A percentile compares a stretch with the other conserved stretches of the same genome.
Evolutionary conservation across 1,140 invertebrate species (phyloP).

Genomic region (Ceratosolen fusciceps): DNA sequence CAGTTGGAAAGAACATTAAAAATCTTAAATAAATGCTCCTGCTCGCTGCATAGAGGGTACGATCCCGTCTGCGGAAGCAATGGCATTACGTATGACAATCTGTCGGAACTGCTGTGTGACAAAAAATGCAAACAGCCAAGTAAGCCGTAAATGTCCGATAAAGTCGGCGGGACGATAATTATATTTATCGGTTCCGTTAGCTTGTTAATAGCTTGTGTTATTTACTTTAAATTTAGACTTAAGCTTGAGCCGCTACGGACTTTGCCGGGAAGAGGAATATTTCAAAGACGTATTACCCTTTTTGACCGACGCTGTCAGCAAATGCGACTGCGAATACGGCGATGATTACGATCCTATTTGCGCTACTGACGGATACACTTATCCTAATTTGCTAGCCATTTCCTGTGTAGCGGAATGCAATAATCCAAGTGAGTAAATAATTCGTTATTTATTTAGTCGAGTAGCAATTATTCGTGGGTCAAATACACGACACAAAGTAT

Average conservation of each 20-base stretch:
- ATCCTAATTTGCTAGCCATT: conserved; percentile 15
- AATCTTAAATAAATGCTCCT: conserved; percentile 28
- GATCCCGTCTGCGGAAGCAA: conserved; percentile 57
- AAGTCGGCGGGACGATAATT: no score
- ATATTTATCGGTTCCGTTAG: no score
- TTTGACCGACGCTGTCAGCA: neutral
- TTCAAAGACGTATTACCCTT: conserved; percentile 16
- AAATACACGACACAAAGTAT: no score
- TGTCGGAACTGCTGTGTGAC: conserved; percentile 51
- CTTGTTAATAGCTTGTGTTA: neutral
- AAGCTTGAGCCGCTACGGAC: neutral
- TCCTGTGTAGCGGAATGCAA: conserved; percentile 13
- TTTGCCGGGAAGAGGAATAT: conserved; percentile 29
- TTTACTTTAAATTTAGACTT: conserved; percentile 17
- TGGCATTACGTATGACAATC: conserved; percentile 55
- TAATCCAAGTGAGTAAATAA: conserved; percentile 29
- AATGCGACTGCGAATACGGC: neutral
- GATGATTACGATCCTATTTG: conserved; percentile 26
- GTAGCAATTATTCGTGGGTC: no score
- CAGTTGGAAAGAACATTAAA: neutral
- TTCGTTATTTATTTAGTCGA: no score
- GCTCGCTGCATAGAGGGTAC: conserved; percentile 33
- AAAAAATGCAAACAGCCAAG: conserved; percentile 52
- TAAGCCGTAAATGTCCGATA: no score
- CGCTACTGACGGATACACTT: conserved; percentile 33